Percentiles rank a stretch among this genome's conserved stretches.
Conservation (phyloP, 2,888 invertebrate species). For the Cephus nigrinus region DNA sequence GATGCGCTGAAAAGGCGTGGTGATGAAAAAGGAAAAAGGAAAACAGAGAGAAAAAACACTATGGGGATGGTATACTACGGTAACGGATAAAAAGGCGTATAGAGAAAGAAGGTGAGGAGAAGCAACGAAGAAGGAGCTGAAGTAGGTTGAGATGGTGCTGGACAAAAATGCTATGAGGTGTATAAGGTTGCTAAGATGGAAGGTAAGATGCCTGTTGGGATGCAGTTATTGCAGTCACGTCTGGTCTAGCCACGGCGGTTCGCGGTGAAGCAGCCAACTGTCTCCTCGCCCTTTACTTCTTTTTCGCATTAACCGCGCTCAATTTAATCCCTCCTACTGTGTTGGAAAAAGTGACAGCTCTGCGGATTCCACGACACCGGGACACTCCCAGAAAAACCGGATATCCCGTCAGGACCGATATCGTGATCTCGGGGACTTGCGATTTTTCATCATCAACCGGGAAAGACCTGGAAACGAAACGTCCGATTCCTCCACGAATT, state of each 20-base stretch:
- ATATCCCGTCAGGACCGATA: slow-evolving; percentile 1
- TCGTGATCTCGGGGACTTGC: neutral
- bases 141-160: neutral
- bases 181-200: neutral
- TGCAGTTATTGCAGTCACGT: slow-evolving; percentile 54
- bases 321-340: slow-evolving; percentile 34
- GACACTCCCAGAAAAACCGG: slow-evolving; percentile 4
- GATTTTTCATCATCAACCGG: neutral
- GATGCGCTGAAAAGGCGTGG: slow-evolving; percentile 14
- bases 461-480: neutral
- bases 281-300: slow-evolving; percentile 33
- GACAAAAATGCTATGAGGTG: neutral
- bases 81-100: slow-evolving; percentile 11
- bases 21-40: neutral
- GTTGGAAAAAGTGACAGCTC: slow-evolving; percentile 29
- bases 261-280: slow-evolving; percentile 33
- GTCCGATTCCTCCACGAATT: neutral
- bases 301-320: slow-evolving; percentile 46
- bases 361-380: slow-evolving; percentile 23
- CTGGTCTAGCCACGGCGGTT: slow-evolving; percentile 34
- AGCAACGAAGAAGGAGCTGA: slow-evolving; percentile 16
- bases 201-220: slow-evolving; percentile 20
- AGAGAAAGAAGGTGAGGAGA: slow-evolving; percentile 16
- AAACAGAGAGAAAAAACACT: neutral
- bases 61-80: neutral